Conservation (phyloP, 2,113 vertebrate genomes). For the Piaya cayana region DNA sequence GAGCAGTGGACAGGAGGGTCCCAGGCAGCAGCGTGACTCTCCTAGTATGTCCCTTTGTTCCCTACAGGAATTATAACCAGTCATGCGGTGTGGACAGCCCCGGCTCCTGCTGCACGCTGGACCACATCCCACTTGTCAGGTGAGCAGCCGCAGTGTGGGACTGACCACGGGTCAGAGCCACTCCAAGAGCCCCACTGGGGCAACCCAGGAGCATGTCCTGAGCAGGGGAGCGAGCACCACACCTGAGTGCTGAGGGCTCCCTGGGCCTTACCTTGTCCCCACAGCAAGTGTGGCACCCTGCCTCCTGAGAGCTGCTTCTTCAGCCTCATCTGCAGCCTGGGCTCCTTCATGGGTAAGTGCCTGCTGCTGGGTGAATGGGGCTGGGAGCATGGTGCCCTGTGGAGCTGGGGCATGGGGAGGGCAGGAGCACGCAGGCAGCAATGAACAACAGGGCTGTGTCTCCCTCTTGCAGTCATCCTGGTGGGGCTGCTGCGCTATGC, state of each 20-base stretch:
- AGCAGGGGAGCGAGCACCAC: accelerated
- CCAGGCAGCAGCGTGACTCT: accelerated
- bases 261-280: not conserved
- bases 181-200: not conserved
- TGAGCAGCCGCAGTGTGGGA: not conserved
- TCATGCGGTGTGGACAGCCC: constrained; percentile 75
- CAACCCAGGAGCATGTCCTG: not conserved
- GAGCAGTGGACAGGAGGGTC: not conserved
- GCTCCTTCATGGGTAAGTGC: constrained; percentile 88
- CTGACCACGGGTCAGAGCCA: accelerated
- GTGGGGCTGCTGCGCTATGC: constrained; percentile 85
- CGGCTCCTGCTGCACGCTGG: constrained; percentile 80
- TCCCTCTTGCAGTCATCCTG: constrained; percentile 77
- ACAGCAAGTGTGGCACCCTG: constrained; percentile 87
- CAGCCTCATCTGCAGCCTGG: constrained; percentile 89
- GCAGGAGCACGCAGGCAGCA: accelerated
- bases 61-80: constrained; percentile 82
- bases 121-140: constrained; percentile 87
- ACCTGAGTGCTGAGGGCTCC: not conserved
- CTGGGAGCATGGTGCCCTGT: not conserved
- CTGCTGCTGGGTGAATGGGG: accelerated
- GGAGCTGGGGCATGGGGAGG: too few species aligned
- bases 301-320: constrained; percentile 92
- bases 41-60: not conserved
- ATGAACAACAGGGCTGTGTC: not conserved